Conservation (phyloP, 2,113 vertebrate genomes). For the Sprattus sprattus region DNA sequence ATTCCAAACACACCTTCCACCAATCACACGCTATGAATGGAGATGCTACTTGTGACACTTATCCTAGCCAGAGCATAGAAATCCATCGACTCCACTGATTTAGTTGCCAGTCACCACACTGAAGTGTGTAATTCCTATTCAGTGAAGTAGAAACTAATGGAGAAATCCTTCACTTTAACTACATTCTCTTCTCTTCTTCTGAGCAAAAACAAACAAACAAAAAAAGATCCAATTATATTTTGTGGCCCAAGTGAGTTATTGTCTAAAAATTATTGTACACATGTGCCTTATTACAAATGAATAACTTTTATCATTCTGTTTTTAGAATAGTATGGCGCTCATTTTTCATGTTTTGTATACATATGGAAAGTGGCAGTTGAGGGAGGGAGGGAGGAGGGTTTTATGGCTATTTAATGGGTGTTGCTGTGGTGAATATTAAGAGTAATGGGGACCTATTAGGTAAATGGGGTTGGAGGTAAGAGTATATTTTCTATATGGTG, state of each 20-base stretch:
- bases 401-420: slow-evolving; percentile 71
- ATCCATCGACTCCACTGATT: background rate
- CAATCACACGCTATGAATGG: background rate
- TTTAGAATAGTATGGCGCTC: slow-evolving; percentile 50
- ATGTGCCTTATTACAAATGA: slow-evolving; percentile 73
- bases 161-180: background rate
- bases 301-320: slow-evolving; percentile 45
- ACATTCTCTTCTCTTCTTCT: slow-evolving; percentile 15
- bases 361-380: slow-evolving; percentile 46
- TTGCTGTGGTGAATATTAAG: slow-evolving; percentile 59
- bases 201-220: slow-evolving; percentile 11
- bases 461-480: slow-evolving; percentile 41
- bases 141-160: background rate
- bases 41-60: background rate
- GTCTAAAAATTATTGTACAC: slow-evolving; percentile 58
- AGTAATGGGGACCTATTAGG: slow-evolving; percentile 46
- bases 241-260: slow-evolving; percentile 14
- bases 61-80: background rate
- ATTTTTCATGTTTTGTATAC: slow-evolving; percentile 64
- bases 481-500: slow-evolving; percentile 60
- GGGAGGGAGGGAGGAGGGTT: slow-evolving; percentile 44
- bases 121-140: slow-evolving; percentile 9
- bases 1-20: background rate
- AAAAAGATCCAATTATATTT: background rate
- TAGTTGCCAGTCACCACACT: background rate